Base-by-base conservation (phyloP, 1,140 invertebrate genomes). In the Caenorhabditis elegans region DNA sequence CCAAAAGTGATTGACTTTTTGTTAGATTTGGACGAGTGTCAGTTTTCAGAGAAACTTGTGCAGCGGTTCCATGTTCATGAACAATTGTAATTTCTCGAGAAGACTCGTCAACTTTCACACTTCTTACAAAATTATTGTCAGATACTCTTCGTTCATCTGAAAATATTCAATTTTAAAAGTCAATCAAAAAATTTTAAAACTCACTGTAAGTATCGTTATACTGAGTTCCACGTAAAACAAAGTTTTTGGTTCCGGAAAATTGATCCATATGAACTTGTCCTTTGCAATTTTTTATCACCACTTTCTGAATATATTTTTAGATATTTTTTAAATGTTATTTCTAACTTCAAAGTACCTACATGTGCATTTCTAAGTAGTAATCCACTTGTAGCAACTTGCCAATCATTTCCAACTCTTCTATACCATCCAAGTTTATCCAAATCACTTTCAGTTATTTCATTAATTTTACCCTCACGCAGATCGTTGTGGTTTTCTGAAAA, bases 61-160 rank as follows among this genome's bases (percentile, higher is more conserved):
- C 60, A 36, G 60, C 60, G n/a, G 60, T 70, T 70, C 60, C 60
- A 70, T 70, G 60, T 39, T 70, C 60, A 70, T 70, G 60, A 22
- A 31, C n/a, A 2, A 70, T 39, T 39, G 60, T 70, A 13, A 70
- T 70, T 70, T 70, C 60, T 19, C 60, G 60, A 22, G 60, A 70
- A 6, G 60, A 39, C n/a, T 70, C 60, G 13, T 70, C 60, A 0
- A 70, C 60, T 39, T 39, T 70, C 11, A 70, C 60, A 70, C 60
- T 70, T 70, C 60, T 36, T 34, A 70, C 60, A 39, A 70, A 70
- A 22, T 70, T 70, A 22, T 70, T 70, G 3, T 39, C 60, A 10
- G 60, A 11, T 34, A 70, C 60, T 70, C n/a, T 70, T 39, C 34
- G 11, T 13, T 70, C 60, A 39, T 70, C 60, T 70, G 34, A 70